These are phyloP conservation scores for Penelope pileata DNA, from an alignment of 2,113 vertebrate genomes.

Conservation along the genomic window DNA sequence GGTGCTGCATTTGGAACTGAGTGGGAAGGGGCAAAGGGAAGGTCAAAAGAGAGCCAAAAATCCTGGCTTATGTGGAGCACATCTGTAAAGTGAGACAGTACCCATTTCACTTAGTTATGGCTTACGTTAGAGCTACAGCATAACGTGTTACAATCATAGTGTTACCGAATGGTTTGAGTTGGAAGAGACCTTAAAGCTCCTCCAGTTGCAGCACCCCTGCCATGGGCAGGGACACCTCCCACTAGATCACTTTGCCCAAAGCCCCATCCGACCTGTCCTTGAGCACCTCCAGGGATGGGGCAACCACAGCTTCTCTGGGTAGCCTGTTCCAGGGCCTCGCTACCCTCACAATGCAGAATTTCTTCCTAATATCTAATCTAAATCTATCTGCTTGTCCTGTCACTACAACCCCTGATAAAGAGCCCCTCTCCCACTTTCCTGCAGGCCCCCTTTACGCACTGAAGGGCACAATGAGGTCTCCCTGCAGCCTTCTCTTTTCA, in stretches of 20 bases:
- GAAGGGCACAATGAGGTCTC: background rate
- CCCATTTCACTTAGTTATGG: background rate
- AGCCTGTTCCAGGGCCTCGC: background rate
- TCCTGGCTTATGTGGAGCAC: background rate
- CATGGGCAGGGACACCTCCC: background rate
- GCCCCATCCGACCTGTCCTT: background rate
- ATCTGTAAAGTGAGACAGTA: background rate
- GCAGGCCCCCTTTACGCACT: background rate
- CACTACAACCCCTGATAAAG: background rate
- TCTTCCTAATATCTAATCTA: background rate
- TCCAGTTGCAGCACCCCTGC: background rate
- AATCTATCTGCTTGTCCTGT: background rate
- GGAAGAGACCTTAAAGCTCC: background rate
- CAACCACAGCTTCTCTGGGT: background rate
- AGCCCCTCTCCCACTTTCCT: background rate
- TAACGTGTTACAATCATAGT: background rate
- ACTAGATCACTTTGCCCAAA: background rate
- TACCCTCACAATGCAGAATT: background rate
- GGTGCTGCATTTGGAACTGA: accelerated
- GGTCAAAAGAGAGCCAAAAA: conserved; percentile 17
- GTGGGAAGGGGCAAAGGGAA: background rate
- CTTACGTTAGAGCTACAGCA: background rate
- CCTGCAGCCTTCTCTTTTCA: background rate
- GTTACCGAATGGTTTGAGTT: background rate
- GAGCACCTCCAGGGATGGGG: background rate